Evolutionary conservation across 2,888 invertebrate species (phyloP), one percentile per base, ranked within the genome.

Genomic region (Parnassius apollo): DNA sequence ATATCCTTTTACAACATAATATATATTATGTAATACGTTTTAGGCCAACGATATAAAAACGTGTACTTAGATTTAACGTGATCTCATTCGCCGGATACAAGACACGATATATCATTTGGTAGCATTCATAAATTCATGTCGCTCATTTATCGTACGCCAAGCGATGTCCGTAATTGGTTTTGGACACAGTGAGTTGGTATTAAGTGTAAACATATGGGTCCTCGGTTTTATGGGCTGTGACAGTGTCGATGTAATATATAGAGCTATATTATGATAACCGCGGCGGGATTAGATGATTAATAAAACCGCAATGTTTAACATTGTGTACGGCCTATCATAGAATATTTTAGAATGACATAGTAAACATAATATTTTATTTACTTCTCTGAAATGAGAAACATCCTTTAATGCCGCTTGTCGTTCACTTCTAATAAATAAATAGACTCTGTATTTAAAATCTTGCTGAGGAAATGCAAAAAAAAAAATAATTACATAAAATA

Each of bases 131-230:
- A 71, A 71, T 69, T 68, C 42, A 58, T 63, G 63, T 62, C 71
- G 71, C 70, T 76, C 78, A 77, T 80, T 80, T 75, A 81, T 81
- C 73, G 77, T 75, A 77, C 73, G 76, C 75, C 82, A 81, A 78
- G 78, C 80, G 78, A 79, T 77, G 82, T 77, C 77, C 82, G 80
- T 85, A 83, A 86, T 85, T 84, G 85, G 82, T 82, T 82, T 82
- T 75, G 78, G 76, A 74, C 73, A 73, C 73, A 71, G 72, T 71
- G 69, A 70, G 69, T 68, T 75, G 74, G 75, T 72, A 70, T 67
- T 64, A 63, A 71, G 69, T 69, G 70, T 71, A 71, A 73, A 72
- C 73, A 75, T 66, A 70, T 71, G 73, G 63, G 56, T 45, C 62
- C 57, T 44, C 56, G 61, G 59, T 53, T 55, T 64, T 57, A 64